Percentiles rank a stretch among this genome's conserved stretches.
These are phyloP conservation scores for Margaritifera margaritifera DNA, from an alignment of 2,888 invertebrate genomes.

Conservation along the genomic window DNA sequence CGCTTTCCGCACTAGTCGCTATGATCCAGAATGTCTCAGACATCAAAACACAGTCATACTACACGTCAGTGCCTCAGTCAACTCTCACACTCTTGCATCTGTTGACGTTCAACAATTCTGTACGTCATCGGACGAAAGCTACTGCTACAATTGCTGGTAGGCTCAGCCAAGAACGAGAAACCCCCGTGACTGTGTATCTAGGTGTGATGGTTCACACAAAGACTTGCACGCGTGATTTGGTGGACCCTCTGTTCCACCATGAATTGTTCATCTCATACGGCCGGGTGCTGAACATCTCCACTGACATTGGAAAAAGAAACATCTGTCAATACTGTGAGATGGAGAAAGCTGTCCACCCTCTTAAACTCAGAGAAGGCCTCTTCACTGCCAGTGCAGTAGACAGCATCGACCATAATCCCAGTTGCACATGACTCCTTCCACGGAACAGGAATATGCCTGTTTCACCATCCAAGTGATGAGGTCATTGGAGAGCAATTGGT, in stretches of 20 bases:
- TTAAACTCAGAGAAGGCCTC: conserved; percentile 19
- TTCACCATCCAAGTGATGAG: conserved; percentile 18
- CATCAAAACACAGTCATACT: no score
- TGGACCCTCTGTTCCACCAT: conserved; percentile 12
- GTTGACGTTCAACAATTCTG: conserved; percentile 12
- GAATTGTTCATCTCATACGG: conserved; percentile 37
- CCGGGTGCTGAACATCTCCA: conserved; percentile 25
- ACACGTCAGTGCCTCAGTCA: no score
- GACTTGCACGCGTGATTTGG: conserved; percentile 26
- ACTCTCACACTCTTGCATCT: no score
- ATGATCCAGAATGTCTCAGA: no score
- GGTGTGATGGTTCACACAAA: conserved; percentile 26
- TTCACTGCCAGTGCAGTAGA: conserved; percentile 37
- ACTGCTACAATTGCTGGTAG: background rate
- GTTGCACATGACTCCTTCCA: conserved; percentile 11
- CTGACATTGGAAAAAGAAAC: conserved; percentile 11
- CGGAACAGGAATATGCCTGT: no score
- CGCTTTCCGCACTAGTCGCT: no score
- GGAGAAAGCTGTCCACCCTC: conserved; percentile 30
- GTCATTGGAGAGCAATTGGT: conserved; percentile 3
- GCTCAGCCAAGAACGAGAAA: conserved; percentile 16
- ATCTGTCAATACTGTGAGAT: conserved; percentile 15
- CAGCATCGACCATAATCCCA: conserved; percentile 40
- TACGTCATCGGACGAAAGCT: conserved; percentile 6
- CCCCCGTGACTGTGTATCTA: conserved; percentile 30